These are phyloP conservation scores for Enhydra lutris DNA, from an alignment of 2,113 vertebrate species.

Conservation along the genomic window DNA sequence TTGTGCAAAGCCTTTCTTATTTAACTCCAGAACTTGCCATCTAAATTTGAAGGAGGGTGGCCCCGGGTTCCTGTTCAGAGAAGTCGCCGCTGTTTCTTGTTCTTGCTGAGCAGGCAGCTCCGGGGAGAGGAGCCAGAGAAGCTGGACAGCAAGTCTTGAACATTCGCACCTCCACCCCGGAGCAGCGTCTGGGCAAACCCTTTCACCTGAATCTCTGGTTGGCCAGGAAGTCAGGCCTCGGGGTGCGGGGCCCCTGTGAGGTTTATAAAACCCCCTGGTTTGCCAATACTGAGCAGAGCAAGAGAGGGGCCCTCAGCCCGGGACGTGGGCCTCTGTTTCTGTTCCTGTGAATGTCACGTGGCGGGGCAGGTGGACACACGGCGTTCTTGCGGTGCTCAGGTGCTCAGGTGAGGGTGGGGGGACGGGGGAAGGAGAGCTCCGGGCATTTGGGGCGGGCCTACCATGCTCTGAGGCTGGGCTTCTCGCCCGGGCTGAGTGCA, in stretches of 20 bases:
- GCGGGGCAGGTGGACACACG: rapidly evolving
- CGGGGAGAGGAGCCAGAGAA: background rate
- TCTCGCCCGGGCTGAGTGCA: rapidly evolving
- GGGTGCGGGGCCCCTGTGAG: background rate
- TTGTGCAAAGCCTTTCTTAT: constrained; percentile 27
- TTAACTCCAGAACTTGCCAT: background rate
- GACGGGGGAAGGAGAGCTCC: background rate
- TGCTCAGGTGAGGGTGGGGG: background rate
- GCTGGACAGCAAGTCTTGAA: background rate
- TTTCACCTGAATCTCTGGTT: background rate
- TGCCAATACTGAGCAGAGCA: background rate
- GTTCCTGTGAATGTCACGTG: background rate
- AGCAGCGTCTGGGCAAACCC: background rate
- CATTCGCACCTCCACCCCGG: background rate
- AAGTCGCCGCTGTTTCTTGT: background rate
- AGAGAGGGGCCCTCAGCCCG: background rate
- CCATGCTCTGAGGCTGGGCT: background rate
- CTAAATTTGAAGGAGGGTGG: background rate
- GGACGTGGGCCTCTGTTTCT: background rate
- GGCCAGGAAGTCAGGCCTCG: background rate
- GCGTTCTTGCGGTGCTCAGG: background rate
- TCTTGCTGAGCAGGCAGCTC: background rate
- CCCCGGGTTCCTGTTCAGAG: background rate
- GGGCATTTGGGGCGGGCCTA: background rate
- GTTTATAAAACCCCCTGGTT: no score